phyloP scores from a whole-genome alignment of 2,888 invertebrate genomes.

The Lochmaea capreae region DNA sequence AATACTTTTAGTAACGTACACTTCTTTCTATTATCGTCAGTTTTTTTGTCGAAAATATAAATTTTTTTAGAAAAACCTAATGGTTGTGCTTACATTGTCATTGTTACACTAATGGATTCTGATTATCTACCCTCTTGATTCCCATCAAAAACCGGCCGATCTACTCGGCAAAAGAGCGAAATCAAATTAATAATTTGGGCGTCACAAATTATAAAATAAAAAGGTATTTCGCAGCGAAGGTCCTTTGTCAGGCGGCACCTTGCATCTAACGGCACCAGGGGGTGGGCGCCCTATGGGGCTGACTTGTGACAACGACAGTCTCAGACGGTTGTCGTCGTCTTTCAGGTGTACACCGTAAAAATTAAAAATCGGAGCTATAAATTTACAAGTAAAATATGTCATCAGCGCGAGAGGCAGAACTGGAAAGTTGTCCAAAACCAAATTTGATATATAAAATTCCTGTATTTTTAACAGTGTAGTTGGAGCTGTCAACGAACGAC shows the following conservation, averaged over 20 bases:
- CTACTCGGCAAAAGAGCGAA: constrained; percentile 37
- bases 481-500: constrained; percentile 21
- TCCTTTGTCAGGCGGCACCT: constrained; percentile 58
- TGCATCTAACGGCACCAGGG: constrained; percentile 58
- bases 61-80: not conserved
- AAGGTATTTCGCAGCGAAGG: constrained; percentile 54
- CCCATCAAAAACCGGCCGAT: constrained; percentile 28
- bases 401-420: not conserved
- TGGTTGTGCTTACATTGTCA: constrained; percentile 28
- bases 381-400: not conserved
- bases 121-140: constrained; percentile 37
- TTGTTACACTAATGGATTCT: constrained; percentile 37
- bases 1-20: too few relatives aligned
- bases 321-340: constrained; percentile 22
- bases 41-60: not conserved
- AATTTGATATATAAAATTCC: too few relatives aligned
- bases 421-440: too few relatives aligned
- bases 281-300: constrained; percentile 56
- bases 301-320: constrained; percentile 61
- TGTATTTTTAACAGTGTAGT: constrained; percentile 4
- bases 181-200: constrained; percentile 47
- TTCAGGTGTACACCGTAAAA: constrained; percentile 19
- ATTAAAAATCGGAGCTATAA: not conserved
- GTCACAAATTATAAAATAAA: constrained; percentile 51
- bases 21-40: too few relatives aligned